phyloP scores from a whole-genome alignment of 2,888 invertebrate species.

The Fragum whitleyi region DNA sequence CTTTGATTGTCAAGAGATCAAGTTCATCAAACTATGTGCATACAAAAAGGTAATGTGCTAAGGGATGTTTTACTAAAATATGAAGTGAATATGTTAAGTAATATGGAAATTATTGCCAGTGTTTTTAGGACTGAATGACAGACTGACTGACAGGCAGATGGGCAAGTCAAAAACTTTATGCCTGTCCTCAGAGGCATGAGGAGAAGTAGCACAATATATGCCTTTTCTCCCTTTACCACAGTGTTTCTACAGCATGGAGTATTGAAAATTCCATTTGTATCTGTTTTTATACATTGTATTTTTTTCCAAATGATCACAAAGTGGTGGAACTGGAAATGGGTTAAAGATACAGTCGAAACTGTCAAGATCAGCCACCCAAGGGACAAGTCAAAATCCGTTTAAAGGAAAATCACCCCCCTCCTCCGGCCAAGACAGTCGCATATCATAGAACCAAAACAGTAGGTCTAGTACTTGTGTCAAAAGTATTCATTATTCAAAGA shows the following conservation, averaged over 20 bases:
- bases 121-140: neutral
- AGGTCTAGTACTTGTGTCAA: too few species aligned
- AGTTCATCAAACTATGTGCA: neutral
- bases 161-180: neutral
- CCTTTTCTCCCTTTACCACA: too few species aligned
- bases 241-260: neutral
- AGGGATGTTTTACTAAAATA: neutral
- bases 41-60: constrained; percentile 1
- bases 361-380: too few species aligned
- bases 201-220: too few species aligned
- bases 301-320: neutral
- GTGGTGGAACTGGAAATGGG: neutral
- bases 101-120: neutral
- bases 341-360: neutral
- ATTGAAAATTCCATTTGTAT: constrained; percentile 1
- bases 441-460: too few species aligned
- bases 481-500: too few species aligned
- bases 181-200: too few species aligned
- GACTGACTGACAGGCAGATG: neutral
- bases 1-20: constrained; percentile 1
- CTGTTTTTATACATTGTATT: neutral
- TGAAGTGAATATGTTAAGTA: constrained; percentile 1
- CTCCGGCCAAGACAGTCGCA: too few species aligned
- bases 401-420: too few species aligned
- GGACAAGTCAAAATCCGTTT: too few species aligned